Conservation (phyloP, 2,797 vertebrate genomes). For the Anguilla obscura region DNA sequence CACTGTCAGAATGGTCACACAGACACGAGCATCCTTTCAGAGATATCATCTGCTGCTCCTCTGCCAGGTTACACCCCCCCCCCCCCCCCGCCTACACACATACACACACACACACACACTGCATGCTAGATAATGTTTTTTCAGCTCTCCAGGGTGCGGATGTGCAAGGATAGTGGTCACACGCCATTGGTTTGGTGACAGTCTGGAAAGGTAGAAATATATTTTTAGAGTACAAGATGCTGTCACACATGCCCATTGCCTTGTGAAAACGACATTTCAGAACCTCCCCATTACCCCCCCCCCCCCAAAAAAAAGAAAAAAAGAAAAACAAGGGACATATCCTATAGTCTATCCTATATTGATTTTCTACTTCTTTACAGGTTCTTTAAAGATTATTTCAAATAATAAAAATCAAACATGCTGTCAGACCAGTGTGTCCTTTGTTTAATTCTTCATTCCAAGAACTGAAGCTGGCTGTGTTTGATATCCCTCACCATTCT, state of each 20-base stretch:
- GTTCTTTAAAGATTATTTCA: too few relatives aligned
- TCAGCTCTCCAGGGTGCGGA: background rate
- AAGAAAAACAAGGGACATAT: too few relatives aligned
- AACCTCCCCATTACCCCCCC: too few relatives aligned
- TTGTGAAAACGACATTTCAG: background rate
- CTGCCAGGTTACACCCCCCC: background rate
- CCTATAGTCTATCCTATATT: too few relatives aligned
- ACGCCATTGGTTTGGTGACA: constrained; percentile 14
- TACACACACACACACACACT: background rate
- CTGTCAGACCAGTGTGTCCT: too few relatives aligned
- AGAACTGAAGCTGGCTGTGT: too few relatives aligned
- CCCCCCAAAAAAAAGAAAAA: background rate
- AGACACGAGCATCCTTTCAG: constrained; percentile 10
- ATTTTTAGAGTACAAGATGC: background rate
- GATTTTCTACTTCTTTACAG: too few relatives aligned
- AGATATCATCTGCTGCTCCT: background rate
- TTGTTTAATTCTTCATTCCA: too few relatives aligned
- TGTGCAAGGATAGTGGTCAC: background rate
- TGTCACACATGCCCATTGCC: background rate
- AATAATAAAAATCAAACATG: too few relatives aligned
- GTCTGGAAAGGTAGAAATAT: background rate
- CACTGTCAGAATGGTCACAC: background rate
- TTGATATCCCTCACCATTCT: too few relatives aligned
- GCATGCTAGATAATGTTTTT: background rate
- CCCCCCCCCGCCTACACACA: background rate